phyloP scores from a whole-genome alignment of 1,140 invertebrate genomes.

The Pseudomyrmex cubaensis region DNA sequence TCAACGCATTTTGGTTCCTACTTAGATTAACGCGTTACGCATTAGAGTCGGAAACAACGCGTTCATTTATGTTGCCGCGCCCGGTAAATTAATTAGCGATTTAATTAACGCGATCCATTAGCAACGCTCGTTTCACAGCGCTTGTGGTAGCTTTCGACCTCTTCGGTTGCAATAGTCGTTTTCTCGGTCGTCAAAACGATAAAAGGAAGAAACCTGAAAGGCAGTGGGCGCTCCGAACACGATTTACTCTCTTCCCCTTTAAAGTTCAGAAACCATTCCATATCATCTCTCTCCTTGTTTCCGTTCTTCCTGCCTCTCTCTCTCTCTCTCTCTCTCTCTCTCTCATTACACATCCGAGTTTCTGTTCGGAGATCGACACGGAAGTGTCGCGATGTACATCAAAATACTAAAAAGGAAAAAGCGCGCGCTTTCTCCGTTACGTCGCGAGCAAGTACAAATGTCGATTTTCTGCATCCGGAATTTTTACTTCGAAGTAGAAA shows the following conservation, averaged over 20 bases:
- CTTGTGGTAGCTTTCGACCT: slow-evolving; percentile 17
- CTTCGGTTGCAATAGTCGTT: slow-evolving; percentile 15
- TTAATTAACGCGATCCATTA: slow-evolving; percentile 55
- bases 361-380: not conserved
- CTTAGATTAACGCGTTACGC: slow-evolving; percentile 49
- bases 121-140: slow-evolving; percentile 15
- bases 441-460: not conserved
- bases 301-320: not conserved
- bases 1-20: slow-evolving; percentile 53
- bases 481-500: not conserved
- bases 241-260: not conserved
- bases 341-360: not conserved
- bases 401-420: no score
- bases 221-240: slow-evolving; percentile 23
- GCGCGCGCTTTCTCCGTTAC: not conserved
- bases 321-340: not conserved
- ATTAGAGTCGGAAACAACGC: slow-evolving; percentile 6
- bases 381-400: not conserved
- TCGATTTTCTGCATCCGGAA: not conserved
- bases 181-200: slow-evolving; percentile 66
- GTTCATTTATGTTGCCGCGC: slow-evolving; percentile 29
- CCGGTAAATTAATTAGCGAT: slow-evolving; percentile 49
- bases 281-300: not conserved
- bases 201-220: slow-evolving; percentile 61
- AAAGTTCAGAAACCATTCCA: not conserved